Evolutionary conservation across 2,797 vertebrate genomes (phyloP).

Genomic region (Hydrocynus forskahlii): DNA sequence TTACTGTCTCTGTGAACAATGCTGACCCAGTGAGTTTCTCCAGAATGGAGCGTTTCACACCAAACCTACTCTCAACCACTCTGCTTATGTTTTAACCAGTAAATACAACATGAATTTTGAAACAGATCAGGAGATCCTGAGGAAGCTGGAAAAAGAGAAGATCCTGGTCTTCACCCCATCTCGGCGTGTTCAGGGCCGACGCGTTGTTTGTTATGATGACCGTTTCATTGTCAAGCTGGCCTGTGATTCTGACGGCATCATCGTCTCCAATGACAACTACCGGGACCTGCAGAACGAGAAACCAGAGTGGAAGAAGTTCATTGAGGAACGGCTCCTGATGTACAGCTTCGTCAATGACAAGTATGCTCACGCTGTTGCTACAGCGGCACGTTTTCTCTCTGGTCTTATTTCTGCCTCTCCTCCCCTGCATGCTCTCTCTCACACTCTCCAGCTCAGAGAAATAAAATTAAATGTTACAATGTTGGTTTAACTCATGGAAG

Average conservation of each 20-base stretch:
- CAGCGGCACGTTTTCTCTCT: constrained; percentile 55
- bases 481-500: background rate
- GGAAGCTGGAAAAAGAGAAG: constrained; percentile 97
- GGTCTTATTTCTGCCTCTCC: constrained; percentile 34
- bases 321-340: constrained; percentile 97
- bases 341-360: constrained; percentile 99
- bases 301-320: constrained; percentile 99
- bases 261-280: constrained; percentile 99
- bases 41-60: too few species aligned
- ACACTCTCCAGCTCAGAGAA: background rate
- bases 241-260: constrained; percentile 98
- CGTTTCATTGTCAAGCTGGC: constrained; percentile 99
- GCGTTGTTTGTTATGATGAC: constrained; percentile 98
- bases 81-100: too few species aligned
- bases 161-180: constrained; percentile 98
- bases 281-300: constrained; percentile 98
- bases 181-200: constrained; percentile 93
- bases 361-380: constrained; percentile 77
- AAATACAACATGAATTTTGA: too few species aligned
- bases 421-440: constrained; percentile 22
- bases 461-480: background rate
- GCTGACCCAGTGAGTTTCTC: too few species aligned
- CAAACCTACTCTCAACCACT: too few species aligned
- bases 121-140: constrained; percentile 98
- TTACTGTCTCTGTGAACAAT: too few species aligned